These are phyloP conservation scores for Nansenia antarctica DNA, from an alignment of 2,113 vertebrate species.

Conservation along the genomic window DNA sequence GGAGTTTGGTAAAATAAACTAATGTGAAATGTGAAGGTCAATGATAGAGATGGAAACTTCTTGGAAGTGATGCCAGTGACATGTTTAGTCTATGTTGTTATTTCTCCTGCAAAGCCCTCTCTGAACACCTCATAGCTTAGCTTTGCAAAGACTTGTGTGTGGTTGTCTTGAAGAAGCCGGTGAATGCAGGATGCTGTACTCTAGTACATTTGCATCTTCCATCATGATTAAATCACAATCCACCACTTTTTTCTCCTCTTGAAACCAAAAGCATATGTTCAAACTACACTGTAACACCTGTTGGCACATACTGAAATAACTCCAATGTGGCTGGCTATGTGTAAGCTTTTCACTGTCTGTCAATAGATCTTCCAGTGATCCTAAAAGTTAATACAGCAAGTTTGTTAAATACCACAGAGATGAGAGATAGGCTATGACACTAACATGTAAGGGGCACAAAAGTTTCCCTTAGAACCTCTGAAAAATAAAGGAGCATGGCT, in stretches of 20 bases:
- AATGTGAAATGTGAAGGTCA: constrained; percentile 53
- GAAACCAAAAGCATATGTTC: constrained; percentile 43
- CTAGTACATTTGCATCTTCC: constrained; percentile 37
- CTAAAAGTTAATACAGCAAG: not conserved
- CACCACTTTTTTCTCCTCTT: constrained; percentile 22
- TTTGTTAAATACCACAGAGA: no score
- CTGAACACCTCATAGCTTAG: constrained; percentile 15
- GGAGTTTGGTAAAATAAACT: constrained; percentile 26
- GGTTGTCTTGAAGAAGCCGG: constrained; percentile 29
- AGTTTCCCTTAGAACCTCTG: not conserved
- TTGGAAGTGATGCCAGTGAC: constrained; percentile 33
- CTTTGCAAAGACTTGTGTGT: constrained; percentile 37
- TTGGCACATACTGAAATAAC: not conserved
- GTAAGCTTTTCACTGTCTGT: not conserved
- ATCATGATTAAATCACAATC: constrained; percentile 38
- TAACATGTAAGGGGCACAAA: not conserved
- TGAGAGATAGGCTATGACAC: not conserved
- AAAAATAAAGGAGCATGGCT: not conserved
- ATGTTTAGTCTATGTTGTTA: constrained; percentile 42
- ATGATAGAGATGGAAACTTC: constrained; percentile 18
- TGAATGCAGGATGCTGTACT: constrained; percentile 27
- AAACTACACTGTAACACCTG: constrained; percentile 51
- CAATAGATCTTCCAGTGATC: not conserved
- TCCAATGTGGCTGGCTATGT: constrained; percentile 7
- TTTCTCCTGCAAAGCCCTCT: constrained; percentile 10